Evolutionary conservation across 2,888 invertebrate species (phyloP), one percentile per base, ranked within the genome.

Genomic region (Scaeva pyrastri): DNA sequence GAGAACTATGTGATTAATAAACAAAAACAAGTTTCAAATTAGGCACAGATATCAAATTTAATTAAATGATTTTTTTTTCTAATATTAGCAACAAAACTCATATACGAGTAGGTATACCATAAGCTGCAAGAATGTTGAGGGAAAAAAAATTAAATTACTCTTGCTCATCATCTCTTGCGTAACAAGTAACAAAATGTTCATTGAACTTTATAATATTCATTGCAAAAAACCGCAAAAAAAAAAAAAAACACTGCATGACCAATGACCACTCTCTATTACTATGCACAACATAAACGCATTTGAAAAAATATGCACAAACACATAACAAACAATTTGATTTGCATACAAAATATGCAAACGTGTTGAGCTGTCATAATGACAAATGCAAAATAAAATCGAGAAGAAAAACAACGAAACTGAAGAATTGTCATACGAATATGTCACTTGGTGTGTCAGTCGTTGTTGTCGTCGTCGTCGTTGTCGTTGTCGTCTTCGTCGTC

Each of bases 301-400:
- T 41, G 21, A 12, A 45, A 45, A 68, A 74, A 36, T 19, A 19
- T 48, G 10, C 4, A 12, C 8, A 50, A 14, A 36, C 62, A 55
- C 50, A 64, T 41, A 14, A 36, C 62, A 55, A 43, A 64, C 36
- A 56, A 41, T 66, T 31, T 45, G 75, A 81, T 84, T 84, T 79
- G 79, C 84, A 84, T 84, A 56, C 79, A 52, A 66, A 85, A 81
- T 85, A 77, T 85, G 85, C 55, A 70, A 76, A 84, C 84, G 75
- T 84, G 79, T 84, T 71, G 79, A 75, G 76, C 85, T 80, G 85
- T 85, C 85, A 85, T 85, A 85, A 85, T 85, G 85, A 85, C 76
- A 81, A 81, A 68, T 52, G 60, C 66, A 72, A 82, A 60, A 75
- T 60, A 81, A 75, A 55, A 36, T 71, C 43, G 31, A 50, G 64